Base-by-base conservation (phyloP, 1,140 invertebrate species). In the Bombus fervidus region DNA sequence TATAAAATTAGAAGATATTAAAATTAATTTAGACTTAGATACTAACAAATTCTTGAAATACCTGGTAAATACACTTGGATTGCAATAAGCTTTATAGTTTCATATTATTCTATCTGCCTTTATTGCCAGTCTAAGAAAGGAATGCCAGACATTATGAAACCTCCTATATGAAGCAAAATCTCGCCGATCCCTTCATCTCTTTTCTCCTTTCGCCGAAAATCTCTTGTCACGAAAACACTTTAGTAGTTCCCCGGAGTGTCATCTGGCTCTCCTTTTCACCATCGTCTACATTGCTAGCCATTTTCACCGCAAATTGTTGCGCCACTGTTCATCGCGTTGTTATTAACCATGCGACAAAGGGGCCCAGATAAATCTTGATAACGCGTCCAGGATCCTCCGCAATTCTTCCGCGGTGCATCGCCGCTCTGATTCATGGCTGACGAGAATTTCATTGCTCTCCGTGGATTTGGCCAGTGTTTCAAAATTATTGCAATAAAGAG, bases 151-250 rank as follows among this genome's bases (percentile, higher is more conserved):
- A 13, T 69, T 71, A 57, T 78, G 82, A 59, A 84, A 25, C 66
- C 39, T 59, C 85, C 87, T 82, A 62, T 85, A 85, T 31, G 62
- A 69, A 68, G 12, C 39, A 12, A 31, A 43, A 53, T n/a, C 34
- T 41, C 13, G 53, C 34, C 22, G 47, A 73, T 80, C 31, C 31
- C 47, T 76, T 39, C 47, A 6, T 53, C 84, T 73, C 28, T 74
- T 78, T 71, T 84, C 64, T 39, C 37, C 18, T 13, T 6, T 10
- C 66, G 34, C 71, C 72, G 88, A 90, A 90, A 90, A 90, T 90
- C 89, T 90, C 82, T 79, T 78, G 86, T 88, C 83, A 86, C 82
- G 89, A 88, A 90, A 90, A 90, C 89, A 90, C 89, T 90, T 90
- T 90, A 87, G 89, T 84, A 64, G 86, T 80, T 85, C 89, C 86